phyloP scores from a whole-genome alignment of 2,888 invertebrate genomes.

The Elegia similella region DNA sequence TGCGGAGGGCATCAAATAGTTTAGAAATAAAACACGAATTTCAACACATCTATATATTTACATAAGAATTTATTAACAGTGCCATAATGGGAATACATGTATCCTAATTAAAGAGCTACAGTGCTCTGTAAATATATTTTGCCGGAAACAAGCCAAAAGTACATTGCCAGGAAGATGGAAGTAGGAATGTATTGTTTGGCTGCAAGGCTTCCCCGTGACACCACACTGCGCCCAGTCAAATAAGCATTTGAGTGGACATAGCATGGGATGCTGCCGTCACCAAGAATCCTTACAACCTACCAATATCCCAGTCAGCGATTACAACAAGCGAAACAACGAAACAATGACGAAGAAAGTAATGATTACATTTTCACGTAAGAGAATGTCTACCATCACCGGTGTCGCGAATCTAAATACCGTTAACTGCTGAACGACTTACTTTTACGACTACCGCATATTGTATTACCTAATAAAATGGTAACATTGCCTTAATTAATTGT shows the following conservation, averaged over 20 bases:
- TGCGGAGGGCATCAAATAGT: not conserved
- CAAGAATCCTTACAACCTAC: constrained; percentile 46
- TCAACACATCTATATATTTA: constrained; percentile 82
- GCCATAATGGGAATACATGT: constrained; percentile 68
- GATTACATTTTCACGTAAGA: constrained; percentile 37
- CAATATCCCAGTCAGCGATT: constrained; percentile 45
- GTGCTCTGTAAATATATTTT: constrained; percentile 45
- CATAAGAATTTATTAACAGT: constrained; percentile 79
- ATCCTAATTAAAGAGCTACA: constrained; percentile 56
- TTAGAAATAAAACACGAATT: constrained; percentile 57
- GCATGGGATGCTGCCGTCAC: constrained; percentile 73
- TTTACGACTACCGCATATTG: constrained; percentile 31
- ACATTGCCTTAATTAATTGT: constrained; percentile 55
- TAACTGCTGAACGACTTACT: constrained; percentile 25
- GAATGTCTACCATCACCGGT: constrained; percentile 37
- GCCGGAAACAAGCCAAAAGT: constrained; percentile 59
- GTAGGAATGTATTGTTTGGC: constrained; percentile 47
- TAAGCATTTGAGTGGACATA: constrained; percentile 67
- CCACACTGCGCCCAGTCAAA: constrained; percentile 72
- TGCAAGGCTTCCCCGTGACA: constrained; percentile 49
- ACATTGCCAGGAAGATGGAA: constrained; percentile 59
- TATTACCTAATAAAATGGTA: constrained; percentile 53
- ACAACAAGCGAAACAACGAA: constrained; percentile 41
- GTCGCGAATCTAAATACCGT: constrained; percentile 42
- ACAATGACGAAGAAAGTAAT: constrained; percentile 36